phyloP scores from a whole-genome alignment of 2,888 invertebrate species.

The Amiota communis region DNA sequence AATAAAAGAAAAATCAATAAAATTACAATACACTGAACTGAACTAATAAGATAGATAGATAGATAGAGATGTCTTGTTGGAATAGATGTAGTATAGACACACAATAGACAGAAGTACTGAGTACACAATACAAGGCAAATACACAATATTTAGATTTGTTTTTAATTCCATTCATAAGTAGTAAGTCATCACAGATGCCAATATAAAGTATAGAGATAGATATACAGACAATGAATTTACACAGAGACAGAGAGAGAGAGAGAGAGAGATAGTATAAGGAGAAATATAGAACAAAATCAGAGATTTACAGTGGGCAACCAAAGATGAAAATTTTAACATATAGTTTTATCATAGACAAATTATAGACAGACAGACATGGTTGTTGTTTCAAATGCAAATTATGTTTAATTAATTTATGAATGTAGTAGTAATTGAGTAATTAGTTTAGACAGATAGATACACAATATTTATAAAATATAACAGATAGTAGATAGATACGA shows the following conservation, averaged over 20 bases:
- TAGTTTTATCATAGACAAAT: too few species aligned
- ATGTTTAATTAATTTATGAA: too few species aligned
- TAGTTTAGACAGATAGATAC: constrained; percentile 13
- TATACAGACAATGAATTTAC: constrained; percentile 1
- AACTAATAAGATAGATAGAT: constrained; percentile 12
- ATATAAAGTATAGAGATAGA: not conserved
- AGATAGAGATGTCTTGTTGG: not conserved
- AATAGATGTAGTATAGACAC: constrained; percentile 50
- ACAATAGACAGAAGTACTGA: constrained; percentile 55
- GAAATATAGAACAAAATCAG: not conserved
- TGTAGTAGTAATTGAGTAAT: not conserved
- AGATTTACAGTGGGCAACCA: not conserved
- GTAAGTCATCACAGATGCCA: not conserved
- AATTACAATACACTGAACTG: constrained; percentile 19
- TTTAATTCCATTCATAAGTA: constrained; percentile 21
- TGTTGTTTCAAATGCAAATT: too few species aligned
- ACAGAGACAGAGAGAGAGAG: constrained; percentile 15
- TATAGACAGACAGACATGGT: too few species aligned
- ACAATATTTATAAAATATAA: constrained; percentile 34
- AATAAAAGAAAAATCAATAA: constrained; percentile 32
- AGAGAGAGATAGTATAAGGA: not conserved
- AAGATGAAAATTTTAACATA: not conserved
- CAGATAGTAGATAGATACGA: too few species aligned
- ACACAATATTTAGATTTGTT: constrained; percentile 58
- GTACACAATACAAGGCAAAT: constrained; percentile 56